These are phyloP conservation scores for Solea solea DNA, from an alignment of 2,113 vertebrate genomes.

Conservation along the genomic window DNA sequence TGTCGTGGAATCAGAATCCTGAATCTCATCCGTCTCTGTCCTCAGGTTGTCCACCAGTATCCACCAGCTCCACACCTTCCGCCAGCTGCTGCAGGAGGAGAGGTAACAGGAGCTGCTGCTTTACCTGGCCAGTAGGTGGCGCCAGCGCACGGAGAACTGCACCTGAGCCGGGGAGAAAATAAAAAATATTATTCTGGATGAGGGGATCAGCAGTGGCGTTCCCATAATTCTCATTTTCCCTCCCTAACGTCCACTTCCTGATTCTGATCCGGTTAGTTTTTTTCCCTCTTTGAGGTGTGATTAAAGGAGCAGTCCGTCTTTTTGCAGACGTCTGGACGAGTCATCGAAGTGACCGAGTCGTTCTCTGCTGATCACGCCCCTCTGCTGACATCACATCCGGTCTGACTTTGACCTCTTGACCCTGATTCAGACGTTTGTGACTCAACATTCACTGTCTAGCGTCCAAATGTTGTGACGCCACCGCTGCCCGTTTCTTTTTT, in stretches of 20 bases:
- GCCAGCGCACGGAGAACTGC: conserved; percentile 58
- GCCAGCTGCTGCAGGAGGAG: conserved; percentile 85
- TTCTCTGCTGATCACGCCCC: not conserved
- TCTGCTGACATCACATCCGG: conserved; percentile 37
- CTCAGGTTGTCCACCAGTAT: conserved; percentile 94
- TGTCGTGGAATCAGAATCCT: too few relatives aligned
- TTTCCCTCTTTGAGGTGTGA: not conserved
- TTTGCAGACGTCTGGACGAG: not conserved
- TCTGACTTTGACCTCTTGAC: not conserved
- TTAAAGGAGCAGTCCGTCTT: too few relatives aligned
- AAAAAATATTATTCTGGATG: conserved; percentile 56
- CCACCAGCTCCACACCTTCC: conserved; percentile 91
- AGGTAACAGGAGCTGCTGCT: conserved; percentile 85
- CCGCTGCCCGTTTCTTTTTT: not conserved
- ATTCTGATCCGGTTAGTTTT: conserved; percentile 5
- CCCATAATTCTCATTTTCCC: not conserved
- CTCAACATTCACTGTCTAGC: not conserved
- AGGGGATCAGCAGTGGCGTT: conserved; percentile 48
- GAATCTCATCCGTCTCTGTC: conserved; percentile 2
- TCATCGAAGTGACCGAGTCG: not conserved
- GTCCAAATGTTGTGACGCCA: not conserved
- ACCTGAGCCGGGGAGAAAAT: conserved; percentile 63
- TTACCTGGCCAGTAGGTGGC: conserved; percentile 45
- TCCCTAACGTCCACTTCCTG: not conserved
- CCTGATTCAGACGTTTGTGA: not conserved